Percentiles rank a stretch among this genome's conserved stretches.
Conservation (phyloP, 2,113 vertebrate species). For the mouse (Mus musculus) region DNA sequence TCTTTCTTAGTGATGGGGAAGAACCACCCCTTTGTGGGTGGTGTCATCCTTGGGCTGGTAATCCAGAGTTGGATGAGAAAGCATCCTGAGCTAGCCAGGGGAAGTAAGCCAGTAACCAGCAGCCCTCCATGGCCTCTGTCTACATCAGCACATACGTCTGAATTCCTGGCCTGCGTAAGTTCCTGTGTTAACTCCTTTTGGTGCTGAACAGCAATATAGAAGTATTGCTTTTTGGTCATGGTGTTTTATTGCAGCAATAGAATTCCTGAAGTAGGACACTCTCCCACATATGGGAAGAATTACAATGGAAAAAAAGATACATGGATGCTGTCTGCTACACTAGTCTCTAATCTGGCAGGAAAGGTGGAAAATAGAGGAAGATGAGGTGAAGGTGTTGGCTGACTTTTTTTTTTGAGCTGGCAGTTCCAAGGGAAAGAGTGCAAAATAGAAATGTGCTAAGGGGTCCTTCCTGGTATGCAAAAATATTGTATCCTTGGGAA, state of each 20-base stretch:
- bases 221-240: neutral
- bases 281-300: neutral
- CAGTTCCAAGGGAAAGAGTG: neutral
- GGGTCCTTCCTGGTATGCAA: neutral
- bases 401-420: neutral
- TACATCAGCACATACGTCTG: neutral
- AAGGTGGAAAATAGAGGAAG: neutral
- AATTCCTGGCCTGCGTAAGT: neutral
- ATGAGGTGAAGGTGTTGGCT: neutral
- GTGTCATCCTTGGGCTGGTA: neutral
- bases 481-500: neutral
- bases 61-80: neutral
- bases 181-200: neutral
- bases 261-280: neutral
- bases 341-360: neutral
- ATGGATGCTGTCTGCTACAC: neutral
- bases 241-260: neutral
- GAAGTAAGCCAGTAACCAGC: neutral
- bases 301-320: neutral
- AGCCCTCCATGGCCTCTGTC: neutral
- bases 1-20: neutral
- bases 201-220: neutral
- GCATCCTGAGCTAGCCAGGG: neutral
- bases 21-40: neutral
- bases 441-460: neutral